These are phyloP conservation scores for Syndactyla subalaris DNA, from an alignment of 2,797 vertebrate genomes.

Conservation along the genomic window DNA sequence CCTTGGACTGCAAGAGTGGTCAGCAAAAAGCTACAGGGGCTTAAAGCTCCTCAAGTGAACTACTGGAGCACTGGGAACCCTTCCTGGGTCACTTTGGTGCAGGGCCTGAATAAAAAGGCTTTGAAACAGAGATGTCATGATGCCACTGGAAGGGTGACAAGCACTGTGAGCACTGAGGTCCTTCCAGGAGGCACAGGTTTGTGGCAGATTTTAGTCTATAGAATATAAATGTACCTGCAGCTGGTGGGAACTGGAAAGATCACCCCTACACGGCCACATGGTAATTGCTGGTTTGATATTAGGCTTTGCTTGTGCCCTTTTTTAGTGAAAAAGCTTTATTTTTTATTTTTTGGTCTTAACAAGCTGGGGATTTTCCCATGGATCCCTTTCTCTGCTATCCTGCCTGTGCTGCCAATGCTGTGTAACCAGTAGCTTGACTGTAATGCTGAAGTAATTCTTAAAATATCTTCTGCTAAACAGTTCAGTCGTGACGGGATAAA, in stretches of 20 bases:
- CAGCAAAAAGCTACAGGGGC: not conserved
- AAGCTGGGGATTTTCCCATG: not conserved
- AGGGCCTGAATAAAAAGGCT: not conserved
- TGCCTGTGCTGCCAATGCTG: not conserved
- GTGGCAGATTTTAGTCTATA: not conserved
- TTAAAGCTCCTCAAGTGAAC: not conserved
- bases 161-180: accelerated
- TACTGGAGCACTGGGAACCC: not conserved
- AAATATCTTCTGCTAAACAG: not conserved
- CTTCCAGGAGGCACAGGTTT: not conserved
- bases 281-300: not conserved
- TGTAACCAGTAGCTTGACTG: not conserved
- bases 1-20: not conserved
- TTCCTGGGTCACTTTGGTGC: not conserved
- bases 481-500: not conserved
- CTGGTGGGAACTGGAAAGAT: not conserved
- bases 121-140: accelerated
- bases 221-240: not conserved
- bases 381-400: not conserved
- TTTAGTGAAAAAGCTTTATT: not conserved
- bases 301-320: not conserved
- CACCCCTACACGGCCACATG: no score
- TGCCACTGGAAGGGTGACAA: not conserved
- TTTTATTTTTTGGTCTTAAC: not conserved
- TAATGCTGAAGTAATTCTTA: not conserved